Evolutionary conservation across 2,888 invertebrate species (phyloP).

Genomic region (Plagodis dolabraria): DNA sequence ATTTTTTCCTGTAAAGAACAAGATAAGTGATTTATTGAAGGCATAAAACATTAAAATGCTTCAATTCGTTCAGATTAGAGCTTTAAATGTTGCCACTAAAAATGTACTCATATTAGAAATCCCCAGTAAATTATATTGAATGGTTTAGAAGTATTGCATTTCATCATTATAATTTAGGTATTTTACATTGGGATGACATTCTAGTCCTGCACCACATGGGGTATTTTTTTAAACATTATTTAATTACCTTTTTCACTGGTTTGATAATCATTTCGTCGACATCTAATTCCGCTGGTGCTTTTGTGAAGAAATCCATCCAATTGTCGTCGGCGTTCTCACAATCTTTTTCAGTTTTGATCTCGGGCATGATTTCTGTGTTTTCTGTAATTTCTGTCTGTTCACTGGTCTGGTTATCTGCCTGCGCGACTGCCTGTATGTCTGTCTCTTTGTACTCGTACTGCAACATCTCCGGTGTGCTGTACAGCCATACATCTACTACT

Average conservation of each 20-base stretch:
- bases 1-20: conserved; percentile 23
- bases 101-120: no score
- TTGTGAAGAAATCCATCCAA: conserved; percentile 75
- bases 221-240: no score
- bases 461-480: conserved; percentile 77
- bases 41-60: no score
- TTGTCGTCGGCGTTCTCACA: conserved; percentile 32
- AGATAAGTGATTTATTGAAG: no score
- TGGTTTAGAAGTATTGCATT: no score
- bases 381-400: conserved; percentile 4
- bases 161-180: no score
- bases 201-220: no score
- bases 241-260: conserved; percentile 48
- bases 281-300: conserved; percentile 64
- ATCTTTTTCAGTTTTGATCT: conserved; percentile 25
- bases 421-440: conserved; percentile 28
- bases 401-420: conserved; percentile 11
- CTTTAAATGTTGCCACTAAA: no score
- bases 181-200: no score
- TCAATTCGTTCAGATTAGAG: no score
- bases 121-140: no score
- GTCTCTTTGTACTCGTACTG: conserved; percentile 63
- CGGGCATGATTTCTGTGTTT: conserved; percentile 9
- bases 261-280: conserved; percentile 77
- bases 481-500: conserved; percentile 89